Evolutionary conservation across 2,797 vertebrate genomes (phyloP).

Genomic region (Crotalus adamanteus): DNA sequence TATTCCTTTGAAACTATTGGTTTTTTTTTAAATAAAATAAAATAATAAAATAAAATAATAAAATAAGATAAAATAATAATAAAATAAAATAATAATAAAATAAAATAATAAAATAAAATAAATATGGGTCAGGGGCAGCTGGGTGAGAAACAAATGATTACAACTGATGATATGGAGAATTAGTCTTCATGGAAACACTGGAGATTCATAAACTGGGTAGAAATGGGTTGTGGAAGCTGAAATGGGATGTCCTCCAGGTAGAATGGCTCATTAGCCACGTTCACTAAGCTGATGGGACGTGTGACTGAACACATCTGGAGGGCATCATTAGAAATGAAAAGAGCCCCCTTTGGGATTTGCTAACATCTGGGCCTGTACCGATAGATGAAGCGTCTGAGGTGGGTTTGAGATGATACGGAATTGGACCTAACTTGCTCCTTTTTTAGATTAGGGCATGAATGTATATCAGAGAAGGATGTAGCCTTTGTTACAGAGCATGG

Average conservation of each 20-base stretch:
- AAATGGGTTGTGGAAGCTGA: neutral
- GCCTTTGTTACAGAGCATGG: neutral
- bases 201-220: neutral
- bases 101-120: neutral
- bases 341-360: neutral
- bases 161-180: neutral
- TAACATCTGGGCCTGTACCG: neutral
- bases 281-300: neutral
- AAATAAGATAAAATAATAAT: no score
- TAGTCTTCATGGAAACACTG: neutral
- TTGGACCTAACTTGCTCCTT: neutral
- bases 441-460: neutral
- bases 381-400: neutral
- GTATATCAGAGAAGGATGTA: neutral
- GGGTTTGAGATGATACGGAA: neutral
- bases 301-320: neutral
- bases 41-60: no score
- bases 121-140: neutral
- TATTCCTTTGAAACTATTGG: neutral
- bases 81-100: no score
- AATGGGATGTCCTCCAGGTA: neutral
- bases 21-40: neutral
- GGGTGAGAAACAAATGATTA: neutral
- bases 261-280: neutral
- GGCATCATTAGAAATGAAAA: neutral